Percentiles rank a stretch among this genome's conserved stretches.
Evolutionary conservation across 2,888 invertebrate genomes (phyloP).

Genomic region (Troides aeacus): DNA sequence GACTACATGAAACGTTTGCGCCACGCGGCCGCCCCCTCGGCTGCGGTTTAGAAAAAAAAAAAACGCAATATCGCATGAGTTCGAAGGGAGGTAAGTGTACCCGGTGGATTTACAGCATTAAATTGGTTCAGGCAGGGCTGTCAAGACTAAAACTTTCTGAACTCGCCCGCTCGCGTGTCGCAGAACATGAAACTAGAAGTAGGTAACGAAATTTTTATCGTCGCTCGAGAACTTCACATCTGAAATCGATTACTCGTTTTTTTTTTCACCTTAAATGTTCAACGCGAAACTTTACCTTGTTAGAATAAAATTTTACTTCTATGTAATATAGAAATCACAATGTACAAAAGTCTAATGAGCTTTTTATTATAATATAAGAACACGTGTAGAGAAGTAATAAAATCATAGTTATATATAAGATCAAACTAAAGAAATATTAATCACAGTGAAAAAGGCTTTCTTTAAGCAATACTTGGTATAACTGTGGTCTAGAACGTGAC

Average conservation of each 20-base stretch:
- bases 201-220: slow-evolving; percentile 42
- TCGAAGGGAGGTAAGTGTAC: slow-evolving; percentile 73
- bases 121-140: slow-evolving; percentile 72
- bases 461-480: no score
- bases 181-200: slow-evolving; percentile 45
- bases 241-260: slow-evolving; percentile 34
- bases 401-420: no score
- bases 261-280: slow-evolving; percentile 10
- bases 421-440: no score
- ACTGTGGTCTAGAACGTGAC: no score
- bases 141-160: slow-evolving; percentile 54
- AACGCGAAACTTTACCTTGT: not conserved
- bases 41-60: slow-evolving; percentile 56
- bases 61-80: slow-evolving; percentile 78
- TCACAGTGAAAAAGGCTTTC: no score
- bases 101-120: slow-evolving; percentile 76
- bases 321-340: not conserved
- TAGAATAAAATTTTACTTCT: not conserved
- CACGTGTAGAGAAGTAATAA: no score
- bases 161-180: slow-evolving; percentile 49
- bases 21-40: slow-evolving; percentile 48
- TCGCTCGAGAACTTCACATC: slow-evolving; percentile 40
- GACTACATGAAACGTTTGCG: slow-evolving; percentile 52
- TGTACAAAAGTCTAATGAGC: not conserved
- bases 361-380: not conserved